Evolutionary conservation across 2,888 invertebrate species (phyloP).

Genomic region (Acrocyrtus sp.): DNA sequence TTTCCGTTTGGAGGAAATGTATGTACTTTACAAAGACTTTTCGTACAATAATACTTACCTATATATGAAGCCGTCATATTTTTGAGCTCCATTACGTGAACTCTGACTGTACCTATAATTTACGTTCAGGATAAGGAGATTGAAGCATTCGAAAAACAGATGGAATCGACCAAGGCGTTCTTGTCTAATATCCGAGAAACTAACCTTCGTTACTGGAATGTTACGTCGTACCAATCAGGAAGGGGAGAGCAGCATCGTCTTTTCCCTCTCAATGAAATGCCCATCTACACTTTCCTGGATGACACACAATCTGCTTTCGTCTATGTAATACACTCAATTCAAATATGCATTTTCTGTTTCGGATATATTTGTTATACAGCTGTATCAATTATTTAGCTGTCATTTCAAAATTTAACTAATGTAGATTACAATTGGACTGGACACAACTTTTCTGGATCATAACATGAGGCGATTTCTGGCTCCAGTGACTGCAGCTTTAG

Average conservation of each 20-base stretch:
- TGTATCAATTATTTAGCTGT: not conserved
- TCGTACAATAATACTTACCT: too few species aligned
- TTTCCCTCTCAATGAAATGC: constrained; percentile 74
- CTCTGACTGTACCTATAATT: too few species aligned
- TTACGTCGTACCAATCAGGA: constrained; percentile 69
- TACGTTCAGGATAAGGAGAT: constrained; percentile 54
- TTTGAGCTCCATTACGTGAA: not conserved
- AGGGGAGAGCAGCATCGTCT: constrained; percentile 68
- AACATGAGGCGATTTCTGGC: constrained; percentile 78
- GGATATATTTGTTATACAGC: not conserved
- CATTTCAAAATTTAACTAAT: constrained; percentile 1
- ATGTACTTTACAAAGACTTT: constrained; percentile 11
- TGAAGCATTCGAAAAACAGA: constrained; percentile 52
- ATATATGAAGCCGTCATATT: too few species aligned
- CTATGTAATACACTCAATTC: too few species aligned
- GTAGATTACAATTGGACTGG: constrained; percentile 80
- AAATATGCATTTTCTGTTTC: not conserved
- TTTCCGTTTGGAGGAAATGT: constrained; percentile 60
- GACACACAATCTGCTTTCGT: constrained; percentile 84
- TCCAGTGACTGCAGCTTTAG: constrained; percentile 77
- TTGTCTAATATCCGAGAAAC: constrained; percentile 49
- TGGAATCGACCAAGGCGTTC: constrained; percentile 56
- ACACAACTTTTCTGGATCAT: constrained; percentile 73
- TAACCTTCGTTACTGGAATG: constrained; percentile 60
- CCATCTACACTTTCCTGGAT: constrained; percentile 81